These are phyloP conservation scores for Leptinotarsa haldemani DNA, from an alignment of 2,888 invertebrate genomes.

Conservation along the genomic window DNA sequence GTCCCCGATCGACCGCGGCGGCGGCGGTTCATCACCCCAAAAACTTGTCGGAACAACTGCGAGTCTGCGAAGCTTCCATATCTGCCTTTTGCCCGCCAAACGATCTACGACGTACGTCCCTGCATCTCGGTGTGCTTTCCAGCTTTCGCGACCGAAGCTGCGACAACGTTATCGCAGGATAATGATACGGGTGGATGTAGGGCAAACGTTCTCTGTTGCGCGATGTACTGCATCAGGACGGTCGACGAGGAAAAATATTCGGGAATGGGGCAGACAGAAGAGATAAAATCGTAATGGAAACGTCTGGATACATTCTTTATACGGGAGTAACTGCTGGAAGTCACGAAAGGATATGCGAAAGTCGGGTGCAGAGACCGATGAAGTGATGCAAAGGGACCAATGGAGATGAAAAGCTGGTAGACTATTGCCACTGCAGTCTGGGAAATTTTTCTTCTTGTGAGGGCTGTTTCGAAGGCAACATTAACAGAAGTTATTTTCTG, in stretches of 20 bases:
- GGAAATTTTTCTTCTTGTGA: no score
- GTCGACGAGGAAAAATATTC: neutral
- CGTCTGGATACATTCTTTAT: neutral
- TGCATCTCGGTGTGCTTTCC: conserved; percentile 17
- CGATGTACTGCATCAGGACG: neutral
- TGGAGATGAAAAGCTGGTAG: no score
- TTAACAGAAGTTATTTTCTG: no score
- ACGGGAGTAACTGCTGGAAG: neutral
- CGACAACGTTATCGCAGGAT: conserved; percentile 10
- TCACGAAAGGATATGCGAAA: neutral
- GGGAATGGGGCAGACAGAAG: neutral
- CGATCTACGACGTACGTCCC: conserved; percentile 23
- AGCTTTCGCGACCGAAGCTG: conserved; percentile 1
- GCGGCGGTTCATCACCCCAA: conserved; percentile 41
- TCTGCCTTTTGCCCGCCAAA: conserved; percentile 13
- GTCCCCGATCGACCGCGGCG: conserved; percentile 36
- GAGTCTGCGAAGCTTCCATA: conserved; percentile 25
- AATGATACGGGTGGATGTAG: conserved; percentile 11
- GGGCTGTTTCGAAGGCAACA: no score
- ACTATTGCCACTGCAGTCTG: no score
- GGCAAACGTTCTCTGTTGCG: conserved; percentile 6
- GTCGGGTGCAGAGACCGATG: no score
- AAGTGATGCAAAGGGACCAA: no score
- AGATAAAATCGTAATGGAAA: neutral
- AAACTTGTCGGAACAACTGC: conserved; percentile 42